Conservation (phyloP, 2,113 vertebrate genomes). For the Strigops habroptila region DNA sequence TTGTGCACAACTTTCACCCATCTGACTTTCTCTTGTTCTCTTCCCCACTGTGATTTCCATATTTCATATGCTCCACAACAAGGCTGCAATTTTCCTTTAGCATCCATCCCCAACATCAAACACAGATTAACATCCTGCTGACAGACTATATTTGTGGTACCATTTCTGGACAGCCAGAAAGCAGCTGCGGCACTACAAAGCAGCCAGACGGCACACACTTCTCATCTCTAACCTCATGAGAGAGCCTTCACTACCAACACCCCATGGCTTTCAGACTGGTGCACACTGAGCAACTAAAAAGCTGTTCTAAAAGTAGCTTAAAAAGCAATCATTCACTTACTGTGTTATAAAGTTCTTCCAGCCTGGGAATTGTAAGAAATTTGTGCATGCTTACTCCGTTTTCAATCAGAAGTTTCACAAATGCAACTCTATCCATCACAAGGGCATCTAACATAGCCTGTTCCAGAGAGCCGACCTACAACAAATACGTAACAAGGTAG, state of each 20-base stretch:
- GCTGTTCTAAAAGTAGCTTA: background rate
- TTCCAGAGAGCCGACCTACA: constrained; percentile 94
- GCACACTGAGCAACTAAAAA: background rate
- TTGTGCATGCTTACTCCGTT: constrained; percentile 99
- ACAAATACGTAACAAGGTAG: background rate
- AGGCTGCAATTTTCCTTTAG: background rate
- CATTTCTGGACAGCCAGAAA: background rate
- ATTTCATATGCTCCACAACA: background rate
- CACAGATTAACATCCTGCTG: background rate
- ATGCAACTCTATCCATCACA: constrained; percentile 97
- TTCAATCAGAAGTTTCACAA: constrained; percentile 98
- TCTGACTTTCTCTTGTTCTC: background rate
- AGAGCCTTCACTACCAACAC: background rate
- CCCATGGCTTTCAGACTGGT: background rate
- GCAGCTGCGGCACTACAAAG: background rate
- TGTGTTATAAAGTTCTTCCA: constrained; percentile 98
- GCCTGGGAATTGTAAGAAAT: constrained; percentile 93
- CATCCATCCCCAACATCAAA: background rate
- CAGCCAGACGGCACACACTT: background rate
- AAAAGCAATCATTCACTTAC: constrained; percentile 72
- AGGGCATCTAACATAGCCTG: constrained; percentile 98
- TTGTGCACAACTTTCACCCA: background rate
- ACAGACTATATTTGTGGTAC: background rate
- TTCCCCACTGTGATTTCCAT: background rate
- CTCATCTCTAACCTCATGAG: background rate